phyloP scores from a whole-genome alignment of 2,113 vertebrate genomes.

The Dipodomys ordii region DNA sequence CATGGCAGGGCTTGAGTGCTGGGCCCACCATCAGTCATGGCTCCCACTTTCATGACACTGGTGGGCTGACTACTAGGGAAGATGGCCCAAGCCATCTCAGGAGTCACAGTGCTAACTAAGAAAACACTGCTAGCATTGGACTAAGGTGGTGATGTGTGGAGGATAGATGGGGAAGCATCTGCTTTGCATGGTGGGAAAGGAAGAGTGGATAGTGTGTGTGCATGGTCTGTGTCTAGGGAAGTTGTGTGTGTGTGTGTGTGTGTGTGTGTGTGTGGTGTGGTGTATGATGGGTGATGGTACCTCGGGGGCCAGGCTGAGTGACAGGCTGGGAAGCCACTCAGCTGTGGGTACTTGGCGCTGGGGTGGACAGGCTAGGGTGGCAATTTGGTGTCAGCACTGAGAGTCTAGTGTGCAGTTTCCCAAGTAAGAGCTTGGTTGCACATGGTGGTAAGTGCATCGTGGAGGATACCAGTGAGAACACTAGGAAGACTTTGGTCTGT shows the following conservation, averaged over 20 bases:
- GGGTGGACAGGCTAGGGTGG: neutral
- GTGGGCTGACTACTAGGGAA: neutral
- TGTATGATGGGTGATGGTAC: too few species aligned
- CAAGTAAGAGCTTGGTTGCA: rapidly evolving
- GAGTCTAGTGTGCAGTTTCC: neutral
- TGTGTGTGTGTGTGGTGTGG: neutral
- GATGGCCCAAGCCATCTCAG: rapidly evolving
- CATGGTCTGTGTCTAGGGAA: neutral
- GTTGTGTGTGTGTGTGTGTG: neutral
- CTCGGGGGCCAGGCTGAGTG: neutral
- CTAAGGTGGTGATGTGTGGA: neutral
- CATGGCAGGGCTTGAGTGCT: too few species aligned
- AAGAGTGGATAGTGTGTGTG: neutral
- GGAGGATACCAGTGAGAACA: neutral
- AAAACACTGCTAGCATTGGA: rapidly evolving
- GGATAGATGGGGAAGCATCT: neutral
- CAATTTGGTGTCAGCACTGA: neutral
- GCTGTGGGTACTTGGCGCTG: too few species aligned
- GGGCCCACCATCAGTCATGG: too few species aligned
- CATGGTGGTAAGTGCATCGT: rapidly evolving
- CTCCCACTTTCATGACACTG: neutral
- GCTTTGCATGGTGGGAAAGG: neutral
- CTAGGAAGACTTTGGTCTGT: neutral
- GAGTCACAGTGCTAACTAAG: neutral
- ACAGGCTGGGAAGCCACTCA: neutral